Percentiles rank a stretch among this genome's conserved stretches.
These are phyloP conservation scores for Indri indri DNA, from an alignment of 2,113 vertebrate species.

Conservation along the genomic window DNA sequence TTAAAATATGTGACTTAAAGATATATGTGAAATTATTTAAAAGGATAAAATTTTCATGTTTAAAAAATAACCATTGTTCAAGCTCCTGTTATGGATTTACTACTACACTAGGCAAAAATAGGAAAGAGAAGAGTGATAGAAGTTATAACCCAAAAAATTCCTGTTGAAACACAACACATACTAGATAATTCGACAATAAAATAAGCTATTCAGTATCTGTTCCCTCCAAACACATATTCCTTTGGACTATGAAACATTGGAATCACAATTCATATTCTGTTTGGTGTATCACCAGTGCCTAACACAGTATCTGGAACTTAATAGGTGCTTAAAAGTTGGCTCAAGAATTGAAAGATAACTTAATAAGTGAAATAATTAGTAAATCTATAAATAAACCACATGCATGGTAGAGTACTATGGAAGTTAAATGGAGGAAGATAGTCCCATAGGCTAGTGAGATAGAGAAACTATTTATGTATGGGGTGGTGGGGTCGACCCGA, in stretches of 20 bases:
- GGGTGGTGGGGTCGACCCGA: background rate
- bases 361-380: background rate
- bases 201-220: background rate
- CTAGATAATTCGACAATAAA: background rate
- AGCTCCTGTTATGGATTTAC: background rate
- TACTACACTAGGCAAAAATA: background rate
- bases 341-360: background rate
- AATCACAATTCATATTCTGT: background rate
- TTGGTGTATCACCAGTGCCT: background rate
- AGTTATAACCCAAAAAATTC: background rate
- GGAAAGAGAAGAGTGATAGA: background rate
- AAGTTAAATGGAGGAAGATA: background rate
- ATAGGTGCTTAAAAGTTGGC: background rate
- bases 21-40: background rate
- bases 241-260: background rate
- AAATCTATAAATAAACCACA: background rate
- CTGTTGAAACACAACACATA: background rate
- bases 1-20: background rate
- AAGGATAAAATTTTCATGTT: background rate
- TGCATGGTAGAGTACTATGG: background rate
- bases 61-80: background rate
- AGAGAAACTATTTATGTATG: background rate
- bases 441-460: background rate
- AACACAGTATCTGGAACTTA: background rate
- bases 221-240: background rate